Percentiles rank a stretch among this genome's conserved stretches.
These are phyloP conservation scores for Pygoscelis adeliae DNA, from an alignment of 2,113 vertebrate genomes.

Conservation along the genomic window DNA sequence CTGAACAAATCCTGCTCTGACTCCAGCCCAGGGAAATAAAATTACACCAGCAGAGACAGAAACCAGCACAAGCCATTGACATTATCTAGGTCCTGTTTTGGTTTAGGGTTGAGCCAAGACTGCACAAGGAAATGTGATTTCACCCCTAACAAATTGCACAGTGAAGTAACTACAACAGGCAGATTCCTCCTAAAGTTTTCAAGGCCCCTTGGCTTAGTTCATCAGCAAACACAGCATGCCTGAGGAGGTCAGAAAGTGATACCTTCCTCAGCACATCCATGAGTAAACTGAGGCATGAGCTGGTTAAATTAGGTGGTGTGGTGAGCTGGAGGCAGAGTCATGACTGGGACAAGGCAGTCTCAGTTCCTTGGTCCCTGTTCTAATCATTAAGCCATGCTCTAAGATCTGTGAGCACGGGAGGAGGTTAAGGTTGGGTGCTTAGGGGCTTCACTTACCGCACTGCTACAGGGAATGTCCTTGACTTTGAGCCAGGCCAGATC, in stretches of 20 bases:
- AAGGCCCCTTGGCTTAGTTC: not conserved
- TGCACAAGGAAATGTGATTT: not conserved
- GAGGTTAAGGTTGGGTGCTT: not conserved
- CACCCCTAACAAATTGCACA: not conserved
- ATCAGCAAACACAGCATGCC: not conserved
- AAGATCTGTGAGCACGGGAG: rapidly evolving
- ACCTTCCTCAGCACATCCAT: not conserved
- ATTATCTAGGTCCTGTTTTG: not conserved
- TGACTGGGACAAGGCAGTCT: not conserved
- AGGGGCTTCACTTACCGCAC: constrained; percentile 86
- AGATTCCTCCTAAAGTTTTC: not conserved
- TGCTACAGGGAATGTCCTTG: constrained; percentile 97
- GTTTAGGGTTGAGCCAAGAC: not conserved
- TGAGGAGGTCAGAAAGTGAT: not conserved
- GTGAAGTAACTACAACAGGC: not conserved
- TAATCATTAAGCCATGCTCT: not conserved
- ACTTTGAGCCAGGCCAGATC: constrained; percentile 99
- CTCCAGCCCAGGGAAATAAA: not conserved
- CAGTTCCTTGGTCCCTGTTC: not conserved
- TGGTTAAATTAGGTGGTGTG: not conserved
- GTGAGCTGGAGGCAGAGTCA: not conserved
- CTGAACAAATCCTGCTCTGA: not conserved
- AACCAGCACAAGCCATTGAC: not conserved
- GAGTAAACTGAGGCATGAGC: not conserved
- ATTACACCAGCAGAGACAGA: not conserved